Percentiles rank a stretch among this genome's conserved stretches.
Evolutionary conservation across 2,888 invertebrate genomes (phyloP).

Genomic region (Eristalinus sepulchralis): DNA sequence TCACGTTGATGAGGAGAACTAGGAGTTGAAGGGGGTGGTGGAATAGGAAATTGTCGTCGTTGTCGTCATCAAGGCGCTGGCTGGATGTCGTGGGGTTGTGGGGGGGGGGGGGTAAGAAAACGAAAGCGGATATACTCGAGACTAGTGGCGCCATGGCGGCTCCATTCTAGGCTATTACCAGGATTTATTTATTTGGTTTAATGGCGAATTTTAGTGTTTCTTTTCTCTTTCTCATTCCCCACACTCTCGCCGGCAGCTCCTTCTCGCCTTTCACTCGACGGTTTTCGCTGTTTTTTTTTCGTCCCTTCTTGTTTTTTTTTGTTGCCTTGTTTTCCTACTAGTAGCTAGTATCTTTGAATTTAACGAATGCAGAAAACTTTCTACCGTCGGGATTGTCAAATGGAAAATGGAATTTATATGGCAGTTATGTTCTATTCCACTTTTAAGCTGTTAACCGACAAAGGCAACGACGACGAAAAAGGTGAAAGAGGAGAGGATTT

Average conservation of each 20-base stretch:
- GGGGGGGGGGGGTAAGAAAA: conserved; percentile 8
- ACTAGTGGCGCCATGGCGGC: conserved; percentile 57
- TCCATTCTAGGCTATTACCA: conserved; percentile 48
- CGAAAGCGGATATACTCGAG: conserved; percentile 52
- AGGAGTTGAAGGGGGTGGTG: not conserved
- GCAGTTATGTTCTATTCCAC: conserved; percentile 7
- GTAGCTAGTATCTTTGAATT: conserved; percentile 15
- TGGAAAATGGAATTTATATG: conserved; percentile 31
- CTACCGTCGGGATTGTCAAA: conserved; percentile 6
- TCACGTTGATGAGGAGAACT: not conserved
- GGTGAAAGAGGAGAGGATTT: not conserved
- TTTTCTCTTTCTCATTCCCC: not conserved
- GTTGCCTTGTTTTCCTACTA: conserved; percentile 8
- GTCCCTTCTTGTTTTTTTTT: not conserved
- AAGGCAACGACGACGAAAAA: not conserved
- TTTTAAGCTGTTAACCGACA: not conserved
- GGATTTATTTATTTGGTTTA: conserved; percentile 63
- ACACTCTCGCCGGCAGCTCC: not conserved
- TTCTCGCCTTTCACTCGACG: too few relatives aligned
- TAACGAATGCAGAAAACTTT: conserved; percentile 10
- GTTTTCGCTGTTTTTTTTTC: not conserved
- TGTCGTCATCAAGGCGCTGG: not conserved
- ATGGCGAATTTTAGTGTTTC: conserved; percentile 40
- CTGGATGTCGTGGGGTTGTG: not conserved
- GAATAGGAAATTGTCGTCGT: conserved; percentile 17